Evolutionary conservation across 2,888 invertebrate genomes (phyloP).

Genomic region (Alcis repandata): DNA sequence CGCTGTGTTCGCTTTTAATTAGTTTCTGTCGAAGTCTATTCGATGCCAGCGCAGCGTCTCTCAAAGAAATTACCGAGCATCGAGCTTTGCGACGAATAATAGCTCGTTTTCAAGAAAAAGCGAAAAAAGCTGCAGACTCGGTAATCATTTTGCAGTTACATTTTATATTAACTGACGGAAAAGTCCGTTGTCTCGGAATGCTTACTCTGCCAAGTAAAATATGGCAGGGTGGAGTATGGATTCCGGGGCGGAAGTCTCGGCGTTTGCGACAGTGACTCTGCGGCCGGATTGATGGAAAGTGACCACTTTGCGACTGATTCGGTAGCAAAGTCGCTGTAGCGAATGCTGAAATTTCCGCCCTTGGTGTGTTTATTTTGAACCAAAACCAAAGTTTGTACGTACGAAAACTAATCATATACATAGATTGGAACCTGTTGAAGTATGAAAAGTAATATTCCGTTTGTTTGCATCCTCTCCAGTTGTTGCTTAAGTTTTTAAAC

Average conservation of each 20-base stretch:
- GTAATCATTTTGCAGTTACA: slow-evolving; percentile 29
- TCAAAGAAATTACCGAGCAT: slow-evolving; percentile 68
- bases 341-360: too few species aligned
- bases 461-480: too few species aligned
- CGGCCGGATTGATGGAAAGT: too few species aligned
- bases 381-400: too few species aligned
- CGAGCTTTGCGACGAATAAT: slow-evolving; percentile 48
- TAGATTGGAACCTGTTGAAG: too few species aligned
- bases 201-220: slow-evolving; percentile 20
- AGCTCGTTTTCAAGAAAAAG: slow-evolving; percentile 52
- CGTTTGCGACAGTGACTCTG: too few species aligned
- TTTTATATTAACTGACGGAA: slow-evolving; percentile 28
- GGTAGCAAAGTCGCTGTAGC: too few species aligned
- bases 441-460: too few species aligned
- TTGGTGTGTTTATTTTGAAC: too few species aligned
- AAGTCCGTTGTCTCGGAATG: slow-evolving; percentile 17
- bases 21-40: slow-evolving; percentile 72
- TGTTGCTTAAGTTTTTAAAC: too few species aligned
- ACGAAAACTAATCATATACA: too few species aligned
- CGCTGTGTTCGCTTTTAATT: slow-evolving; percentile 76
- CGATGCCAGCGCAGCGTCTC: slow-evolving; percentile 64
- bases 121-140: slow-evolving; percentile 36
- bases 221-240: slow-evolving; percentile 8
- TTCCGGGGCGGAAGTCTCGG: not conserved
- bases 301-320: too few species aligned